A percentile compares a stretch with the other conserved stretches of the same genome.
These are phyloP conservation scores for Cyphomyrus plagiostoma DNA, from an alignment of 2,113 vertebrate genomes.

Conservation along the genomic window DNA sequence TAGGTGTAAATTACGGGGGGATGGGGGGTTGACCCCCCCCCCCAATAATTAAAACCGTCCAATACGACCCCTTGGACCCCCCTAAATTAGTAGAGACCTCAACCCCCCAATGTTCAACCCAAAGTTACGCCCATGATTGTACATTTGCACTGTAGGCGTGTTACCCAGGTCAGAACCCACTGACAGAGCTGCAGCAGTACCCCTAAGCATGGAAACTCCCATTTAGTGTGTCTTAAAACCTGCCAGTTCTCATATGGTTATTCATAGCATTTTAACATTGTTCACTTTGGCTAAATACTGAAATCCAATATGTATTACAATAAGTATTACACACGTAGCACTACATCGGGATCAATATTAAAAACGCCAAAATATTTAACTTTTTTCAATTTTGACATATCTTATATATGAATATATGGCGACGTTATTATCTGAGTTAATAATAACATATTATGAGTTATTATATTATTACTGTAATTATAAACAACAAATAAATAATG, in stretches of 20 bases:
- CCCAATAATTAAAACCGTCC: not conserved
- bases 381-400: not conserved
- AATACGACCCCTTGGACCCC: not conserved
- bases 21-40: no score
- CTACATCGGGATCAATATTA: not conserved
- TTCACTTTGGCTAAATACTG: not conserved
- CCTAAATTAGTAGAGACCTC: no score
- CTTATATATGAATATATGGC: not conserved
- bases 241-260: not conserved
- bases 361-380: not conserved
- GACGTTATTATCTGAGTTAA: not conserved
- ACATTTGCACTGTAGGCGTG: not conserved
- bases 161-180: not conserved
- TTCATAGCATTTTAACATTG: not conserved
- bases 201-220: not conserved
- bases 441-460: not conserved
- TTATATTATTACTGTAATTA: not conserved
- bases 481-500: not conserved
- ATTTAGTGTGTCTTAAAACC: not conserved
- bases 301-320: not conserved
- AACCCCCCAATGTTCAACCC: no score
- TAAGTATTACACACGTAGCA: not conserved
- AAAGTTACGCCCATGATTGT: not conserved
- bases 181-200: not conserved
- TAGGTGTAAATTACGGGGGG: not conserved